Evolutionary conservation across 2,888 invertebrate species (phyloP), one percentile per base, ranked within the genome.

Genomic region (Drosophila infuscata): DNA sequence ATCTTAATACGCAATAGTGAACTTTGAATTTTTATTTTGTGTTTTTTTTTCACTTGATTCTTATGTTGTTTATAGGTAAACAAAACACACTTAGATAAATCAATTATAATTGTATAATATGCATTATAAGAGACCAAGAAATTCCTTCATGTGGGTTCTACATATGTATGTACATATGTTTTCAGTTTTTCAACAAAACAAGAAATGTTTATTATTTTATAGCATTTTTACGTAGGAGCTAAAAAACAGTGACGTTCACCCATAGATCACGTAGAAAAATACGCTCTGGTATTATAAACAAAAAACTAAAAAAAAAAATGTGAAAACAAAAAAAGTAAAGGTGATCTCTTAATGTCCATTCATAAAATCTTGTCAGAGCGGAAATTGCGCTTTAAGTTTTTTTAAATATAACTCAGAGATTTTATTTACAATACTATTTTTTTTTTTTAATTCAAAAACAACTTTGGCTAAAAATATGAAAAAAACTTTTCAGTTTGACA

Each of bases 231-330:
- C 62, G 66, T 74, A 61, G 72, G 65, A 60, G 79, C 70, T 70
- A 52, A 52, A 69, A 79, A 85, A 84, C 90, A 69, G 80, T 84
- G 84, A 84, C 84, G 90, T 84, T 58, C 58, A 54, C 35, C n/a
- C 35, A 53, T 53, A 43, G 65, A 77, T 79, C 76, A 48, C 9
- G 9, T 29, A 66, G 63, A 63, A n/a, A 60, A 81, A 81, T 64
- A 77, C 52, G 71, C 58, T 41, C n/a, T 17, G 9, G 20, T 33
- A 15, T 63, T 57, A 48, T 49, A 63, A 66, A 64, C 51, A 60
- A 52, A 11, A 17, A 46, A 17, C 38, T 15, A 46, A 54, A 3
- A 29, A 11, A n/a, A 7, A 29, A 1, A 6, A n/a, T 7, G 17
- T 17, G 17, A 2, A 49, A 38, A 36, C 12, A 20, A 56, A 36